A percentile compares a stretch with the other conserved stretches of the same genome.
These are phyloP conservation scores for Lepas anatifera DNA, from an alignment of 2,888 invertebrate species.

Conservation along the genomic window DNA sequence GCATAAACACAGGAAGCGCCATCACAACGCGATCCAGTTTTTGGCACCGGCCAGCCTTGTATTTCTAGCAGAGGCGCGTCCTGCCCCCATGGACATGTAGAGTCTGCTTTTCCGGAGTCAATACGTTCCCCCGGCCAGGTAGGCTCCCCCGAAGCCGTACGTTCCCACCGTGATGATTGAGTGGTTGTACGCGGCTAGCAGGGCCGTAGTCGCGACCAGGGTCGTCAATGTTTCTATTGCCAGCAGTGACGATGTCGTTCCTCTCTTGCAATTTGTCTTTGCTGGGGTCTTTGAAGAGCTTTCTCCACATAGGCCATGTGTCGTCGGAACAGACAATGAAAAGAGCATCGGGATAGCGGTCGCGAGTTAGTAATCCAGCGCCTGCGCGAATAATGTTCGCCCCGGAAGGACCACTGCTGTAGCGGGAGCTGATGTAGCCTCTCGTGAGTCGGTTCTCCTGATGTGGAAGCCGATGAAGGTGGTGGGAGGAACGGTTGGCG, in stretches of 20 bases:
- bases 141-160: constrained; percentile 14
- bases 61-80: not conserved
- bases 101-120: not conserved
- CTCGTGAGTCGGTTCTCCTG: not conserved
- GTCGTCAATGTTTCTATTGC: not conserved
- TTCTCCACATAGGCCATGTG: not conserved
- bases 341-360: not conserved
- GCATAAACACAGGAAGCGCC: no score
- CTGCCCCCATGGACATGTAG: not conserved
- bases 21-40: not conserved
- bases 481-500: not conserved
- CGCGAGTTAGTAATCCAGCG: not conserved
- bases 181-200: constrained; percentile 13
- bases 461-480: constrained; percentile 4
- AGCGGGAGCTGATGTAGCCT: not conserved
- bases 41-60: not conserved
- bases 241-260: not conserved
- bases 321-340: constrained; percentile 7
- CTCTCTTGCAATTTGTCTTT: no score
- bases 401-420: not conserved
- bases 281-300: not conserved
- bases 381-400: not conserved
- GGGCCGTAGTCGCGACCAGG: constrained; percentile 8
- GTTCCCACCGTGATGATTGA: constrained; percentile 1
- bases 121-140: constrained; percentile 13